Conservation (phyloP, 2,797 vertebrate genomes). For the Phaenicophaeus curvirostris region DNA sequence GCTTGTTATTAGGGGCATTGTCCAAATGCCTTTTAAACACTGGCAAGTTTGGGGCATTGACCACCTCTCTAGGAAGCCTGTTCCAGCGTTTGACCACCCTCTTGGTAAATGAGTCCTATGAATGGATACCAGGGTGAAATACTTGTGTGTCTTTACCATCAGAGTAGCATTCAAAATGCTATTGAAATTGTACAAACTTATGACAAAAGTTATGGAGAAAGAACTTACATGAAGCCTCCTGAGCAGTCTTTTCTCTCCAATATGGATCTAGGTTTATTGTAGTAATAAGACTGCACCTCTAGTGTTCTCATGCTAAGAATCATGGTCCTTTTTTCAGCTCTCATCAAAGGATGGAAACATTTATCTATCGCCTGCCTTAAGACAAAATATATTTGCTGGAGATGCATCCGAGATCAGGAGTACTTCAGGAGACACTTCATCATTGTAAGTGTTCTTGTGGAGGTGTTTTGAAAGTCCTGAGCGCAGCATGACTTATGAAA, state of each 20-base stretch:
- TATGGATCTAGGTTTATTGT: neutral
- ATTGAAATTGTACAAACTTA: neutral
- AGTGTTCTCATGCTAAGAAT: neutral
- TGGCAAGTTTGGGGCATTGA: neutral
- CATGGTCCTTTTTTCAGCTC: neutral
- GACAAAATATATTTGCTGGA: neutral
- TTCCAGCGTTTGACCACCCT: neutral
- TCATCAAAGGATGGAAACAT: neutral
- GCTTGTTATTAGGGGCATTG: neutral
- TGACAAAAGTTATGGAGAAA: neutral
- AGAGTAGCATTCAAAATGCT: neutral
- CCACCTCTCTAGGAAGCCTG: neutral
- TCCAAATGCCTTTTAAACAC: neutral
- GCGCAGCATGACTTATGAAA: neutral
- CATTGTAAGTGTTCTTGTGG: neutral
- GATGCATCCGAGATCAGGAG: neutral
- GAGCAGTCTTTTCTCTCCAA: neutral
- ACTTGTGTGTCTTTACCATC: neutral
- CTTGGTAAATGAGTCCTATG: accelerated
- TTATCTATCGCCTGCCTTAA: neutral
- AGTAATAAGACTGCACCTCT: neutral
- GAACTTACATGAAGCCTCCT: neutral
- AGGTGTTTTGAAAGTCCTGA: neutral
- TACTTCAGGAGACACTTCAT: neutral
- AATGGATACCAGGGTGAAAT: neutral